Conservation (phyloP, 2,888 invertebrate genomes). For the Apeira syringaria region DNA sequence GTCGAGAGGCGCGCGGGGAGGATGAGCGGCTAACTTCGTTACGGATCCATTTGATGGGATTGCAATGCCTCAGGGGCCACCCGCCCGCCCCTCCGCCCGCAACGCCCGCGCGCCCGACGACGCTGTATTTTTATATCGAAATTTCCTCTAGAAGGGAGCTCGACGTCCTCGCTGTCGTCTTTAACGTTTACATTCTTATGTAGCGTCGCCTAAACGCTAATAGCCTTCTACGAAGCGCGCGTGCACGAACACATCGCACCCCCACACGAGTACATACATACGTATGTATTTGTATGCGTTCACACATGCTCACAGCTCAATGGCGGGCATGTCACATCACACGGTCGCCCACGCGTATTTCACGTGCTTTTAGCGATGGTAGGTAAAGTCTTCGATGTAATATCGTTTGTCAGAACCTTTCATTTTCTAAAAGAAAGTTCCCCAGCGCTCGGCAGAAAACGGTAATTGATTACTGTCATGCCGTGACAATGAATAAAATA, state of each 20-base stretch:
- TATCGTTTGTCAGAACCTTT: slow-evolving; percentile 67
- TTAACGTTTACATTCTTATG: slow-evolving; percentile 84
- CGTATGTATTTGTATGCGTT: slow-evolving; percentile 30
- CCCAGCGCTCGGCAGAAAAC: slow-evolving; percentile 56
- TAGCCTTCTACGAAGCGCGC: slow-evolving; percentile 72
- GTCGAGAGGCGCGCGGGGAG: slow-evolving; percentile 82
- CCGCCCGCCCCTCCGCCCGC: slow-evolving; percentile 42
- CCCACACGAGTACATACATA: slow-evolving; percentile 31
- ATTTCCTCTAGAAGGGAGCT: slow-evolving; percentile 77
- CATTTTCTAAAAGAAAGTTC: slow-evolving; percentile 62
- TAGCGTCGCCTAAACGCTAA: slow-evolving; percentile 81
- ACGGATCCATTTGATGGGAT: slow-evolving; percentile 92
- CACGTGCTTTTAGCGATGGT: slow-evolving; percentile 68
- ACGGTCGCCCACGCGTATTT: slow-evolving; percentile 54
- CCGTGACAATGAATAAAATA: slow-evolving; percentile 57
- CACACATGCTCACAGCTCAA: slow-evolving; percentile 24
- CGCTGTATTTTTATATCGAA: slow-evolving; percentile 83
- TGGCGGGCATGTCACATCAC: slow-evolving; percentile 22
- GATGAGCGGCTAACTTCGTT: slow-evolving; percentile 88
- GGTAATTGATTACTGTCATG: slow-evolving; percentile 51
- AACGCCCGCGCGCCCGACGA: slow-evolving; percentile 54
- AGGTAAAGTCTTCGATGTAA: slow-evolving; percentile 64
- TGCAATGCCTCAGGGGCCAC: slow-evolving; percentile 83
- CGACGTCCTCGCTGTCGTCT: slow-evolving; percentile 73
- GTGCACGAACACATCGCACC: slow-evolving; percentile 45